Evolutionary conservation across 2,113 vertebrate species (phyloP).

Genomic region (Ictidomys tridecemlineatus): DNA sequence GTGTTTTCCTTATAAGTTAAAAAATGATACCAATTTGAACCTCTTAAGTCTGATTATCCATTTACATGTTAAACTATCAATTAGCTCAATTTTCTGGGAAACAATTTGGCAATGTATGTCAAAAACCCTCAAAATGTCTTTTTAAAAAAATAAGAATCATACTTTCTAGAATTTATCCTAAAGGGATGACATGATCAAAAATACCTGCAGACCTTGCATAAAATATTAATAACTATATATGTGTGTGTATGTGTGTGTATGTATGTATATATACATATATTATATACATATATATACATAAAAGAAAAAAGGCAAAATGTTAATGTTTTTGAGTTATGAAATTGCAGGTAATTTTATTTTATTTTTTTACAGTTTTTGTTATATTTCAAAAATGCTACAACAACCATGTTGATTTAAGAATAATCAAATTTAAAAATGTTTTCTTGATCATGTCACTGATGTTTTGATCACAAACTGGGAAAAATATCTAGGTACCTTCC

Average conservation of each 20-base stretch:
- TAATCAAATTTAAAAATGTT: background rate
- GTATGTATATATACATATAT: background rate
- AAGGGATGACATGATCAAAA: slow-evolving; percentile 11
- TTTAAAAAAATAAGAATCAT: background rate
- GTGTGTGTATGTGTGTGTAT: background rate
- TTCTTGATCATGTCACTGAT: background rate
- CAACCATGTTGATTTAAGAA: background rate
- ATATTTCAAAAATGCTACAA: slow-evolving; percentile 24
- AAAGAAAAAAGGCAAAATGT: background rate
- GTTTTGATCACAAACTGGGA: background rate
- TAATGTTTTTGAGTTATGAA: slow-evolving; percentile 33
- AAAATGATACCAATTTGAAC: background rate
- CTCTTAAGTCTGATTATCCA: background rate
- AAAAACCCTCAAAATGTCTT: slow-evolving; percentile 14
- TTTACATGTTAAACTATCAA: background rate
- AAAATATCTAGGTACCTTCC: background rate
- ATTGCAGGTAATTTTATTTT: background rate
- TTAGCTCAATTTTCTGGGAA: background rate
- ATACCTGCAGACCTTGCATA: background rate
- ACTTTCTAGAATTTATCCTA: slow-evolving; percentile 2
- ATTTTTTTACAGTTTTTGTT: background rate
- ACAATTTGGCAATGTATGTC: background rate
- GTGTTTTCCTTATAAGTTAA: background rate
- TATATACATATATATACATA: background rate
- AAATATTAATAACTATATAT: slow-evolving; percentile 15